Conservation (phyloP, 92 coral and sea anemone species). For the Paragorgia papillata region DNA sequence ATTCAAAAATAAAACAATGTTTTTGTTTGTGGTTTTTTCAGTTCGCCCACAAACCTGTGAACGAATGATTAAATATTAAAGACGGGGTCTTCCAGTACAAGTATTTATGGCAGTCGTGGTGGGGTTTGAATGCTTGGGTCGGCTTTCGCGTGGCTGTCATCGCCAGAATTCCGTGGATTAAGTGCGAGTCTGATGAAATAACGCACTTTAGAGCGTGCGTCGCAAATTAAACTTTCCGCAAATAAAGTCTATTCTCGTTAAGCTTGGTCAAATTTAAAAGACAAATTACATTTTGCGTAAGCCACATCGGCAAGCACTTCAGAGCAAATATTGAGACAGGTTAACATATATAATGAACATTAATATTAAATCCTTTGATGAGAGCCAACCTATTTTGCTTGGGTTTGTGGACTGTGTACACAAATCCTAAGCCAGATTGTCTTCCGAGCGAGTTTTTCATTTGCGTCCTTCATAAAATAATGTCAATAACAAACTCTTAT, state of each 20-base stretch:
- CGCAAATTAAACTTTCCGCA: neutral
- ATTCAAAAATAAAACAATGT: neutral
- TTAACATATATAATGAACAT: conserved; percentile 43
- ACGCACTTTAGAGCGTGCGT: neutral
- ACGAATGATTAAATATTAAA: conserved; percentile 26
- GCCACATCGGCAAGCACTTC: neutral
- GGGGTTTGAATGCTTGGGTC: neutral
- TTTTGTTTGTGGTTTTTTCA: conserved; percentile 1
- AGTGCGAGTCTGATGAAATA: neutral
- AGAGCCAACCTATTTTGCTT: neutral
- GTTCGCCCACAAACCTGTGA: conserved; percentile 36
- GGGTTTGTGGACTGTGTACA: conserved; percentile 26
- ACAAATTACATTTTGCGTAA: conserved; percentile 31
- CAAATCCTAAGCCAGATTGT: conserved; percentile 10
- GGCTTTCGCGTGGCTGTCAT: conserved; percentile 1
- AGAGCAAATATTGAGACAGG: conserved; percentile 39
- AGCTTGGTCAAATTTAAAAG: conserved; percentile 7
- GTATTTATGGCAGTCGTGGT: conserved; percentile 20
- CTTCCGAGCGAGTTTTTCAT: conserved; percentile 27
- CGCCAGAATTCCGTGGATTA: conserved; percentile 7
- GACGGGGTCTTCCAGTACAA: neutral
- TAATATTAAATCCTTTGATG: conserved; percentile 32
- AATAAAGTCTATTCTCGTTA: neutral
- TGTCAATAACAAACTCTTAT: conserved; percentile 35
- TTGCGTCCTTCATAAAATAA: conserved; percentile 35